These are phyloP conservation scores for Halictus ligatus DNA, from an alignment of 2,888 invertebrate genomes.

Conservation along the genomic window DNA sequence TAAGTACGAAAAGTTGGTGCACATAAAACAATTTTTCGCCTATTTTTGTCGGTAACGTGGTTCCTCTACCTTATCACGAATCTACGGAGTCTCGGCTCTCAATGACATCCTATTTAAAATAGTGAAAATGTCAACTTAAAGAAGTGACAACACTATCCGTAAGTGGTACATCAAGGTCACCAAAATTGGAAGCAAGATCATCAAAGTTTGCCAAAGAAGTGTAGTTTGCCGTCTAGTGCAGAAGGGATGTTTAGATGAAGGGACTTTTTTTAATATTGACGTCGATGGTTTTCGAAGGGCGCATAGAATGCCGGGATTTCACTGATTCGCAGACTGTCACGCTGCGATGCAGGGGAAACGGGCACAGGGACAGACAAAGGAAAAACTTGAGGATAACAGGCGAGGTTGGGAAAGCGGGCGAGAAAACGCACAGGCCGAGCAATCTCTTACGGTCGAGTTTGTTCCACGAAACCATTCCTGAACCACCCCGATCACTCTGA, in stretches of 20 bases:
- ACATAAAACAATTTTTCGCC: too few relatives aligned
- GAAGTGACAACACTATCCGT: not conserved
- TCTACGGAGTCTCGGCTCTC: too few relatives aligned
- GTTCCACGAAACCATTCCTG: slow-evolving; percentile 65
- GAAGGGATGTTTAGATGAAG: not conserved
- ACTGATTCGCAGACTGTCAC: slow-evolving; percentile 61
- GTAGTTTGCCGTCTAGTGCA: not conserved
- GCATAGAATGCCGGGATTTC: slow-evolving; percentile 49
- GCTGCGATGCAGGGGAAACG: slow-evolving; percentile 33
- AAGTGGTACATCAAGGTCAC: not conserved
- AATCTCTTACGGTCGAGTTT: slow-evolving; percentile 81
- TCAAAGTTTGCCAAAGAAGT: not conserved
- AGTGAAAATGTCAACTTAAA: not conserved
- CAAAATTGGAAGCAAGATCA: not conserved
- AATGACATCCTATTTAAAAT: too few relatives aligned
- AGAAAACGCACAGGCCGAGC: slow-evolving; percentile 64
- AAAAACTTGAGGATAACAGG: slow-evolving; percentile 61
- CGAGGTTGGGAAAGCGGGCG: slow-evolving; percentile 53
- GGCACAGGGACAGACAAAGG: slow-evolving; percentile 58
- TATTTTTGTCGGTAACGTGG: too few relatives aligned
- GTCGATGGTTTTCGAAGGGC: slow-evolving; percentile 31
- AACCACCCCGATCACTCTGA: slow-evolving; percentile 79
- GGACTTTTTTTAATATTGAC: slow-evolving; percentile 55
- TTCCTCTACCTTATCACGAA: too few relatives aligned
- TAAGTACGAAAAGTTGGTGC: too few relatives aligned